Base-by-base conservation (phyloP, 2,797 vertebrate species). In the Urosaurus nigricauda region DNA sequence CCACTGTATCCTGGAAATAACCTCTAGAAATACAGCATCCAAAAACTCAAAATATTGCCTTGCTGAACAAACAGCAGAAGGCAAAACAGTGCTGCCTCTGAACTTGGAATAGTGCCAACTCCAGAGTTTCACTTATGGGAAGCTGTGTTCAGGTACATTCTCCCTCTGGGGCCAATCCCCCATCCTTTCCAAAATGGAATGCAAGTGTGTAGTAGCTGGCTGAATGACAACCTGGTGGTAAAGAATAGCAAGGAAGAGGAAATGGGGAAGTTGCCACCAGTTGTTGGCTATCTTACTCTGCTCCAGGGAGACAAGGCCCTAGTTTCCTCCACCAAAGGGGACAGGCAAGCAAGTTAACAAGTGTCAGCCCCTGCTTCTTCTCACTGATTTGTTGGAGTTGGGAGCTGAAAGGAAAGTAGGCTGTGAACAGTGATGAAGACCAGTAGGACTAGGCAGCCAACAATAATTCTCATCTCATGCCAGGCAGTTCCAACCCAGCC, bases 1-100 rank as follows among this genome's bases (percentile, higher is more conserved):
- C 89, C 37, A 63, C 90, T 93, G 92, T 88, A 53, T 91, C 87
- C 87, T 87, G 84, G 92, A 88, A 88, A 92, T 93, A 93, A 83
- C 93, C 70, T 91, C 82, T 83, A 85, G 80, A 87, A 91, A 92
- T 77, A 89, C 29, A 91, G 71, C 79, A 93, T 79, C 85, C 88
- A 60, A 35, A 89, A 79, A 90, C 60, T 63, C 82, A 90, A 92
- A 91, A 92, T 87, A 87, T 0, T 85, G 91, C 88, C 83, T 90
- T 91, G 37, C 65, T 90, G 9, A 2, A 0, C 90, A 83, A 87
- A 60, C 56, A 79, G 19, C 86, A 84, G 89, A 87, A 78, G 84
- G 70, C 80, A 87, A 89, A 90, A 63, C 51, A 89, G 51, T 71
- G 75, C 88, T 85, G 74, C 89, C 53, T 71, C 47, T 86, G 37